Evolutionary conservation across 2,113 vertebrate species (phyloP).

Genomic region (Chelonoidis abingdonii): DNA sequence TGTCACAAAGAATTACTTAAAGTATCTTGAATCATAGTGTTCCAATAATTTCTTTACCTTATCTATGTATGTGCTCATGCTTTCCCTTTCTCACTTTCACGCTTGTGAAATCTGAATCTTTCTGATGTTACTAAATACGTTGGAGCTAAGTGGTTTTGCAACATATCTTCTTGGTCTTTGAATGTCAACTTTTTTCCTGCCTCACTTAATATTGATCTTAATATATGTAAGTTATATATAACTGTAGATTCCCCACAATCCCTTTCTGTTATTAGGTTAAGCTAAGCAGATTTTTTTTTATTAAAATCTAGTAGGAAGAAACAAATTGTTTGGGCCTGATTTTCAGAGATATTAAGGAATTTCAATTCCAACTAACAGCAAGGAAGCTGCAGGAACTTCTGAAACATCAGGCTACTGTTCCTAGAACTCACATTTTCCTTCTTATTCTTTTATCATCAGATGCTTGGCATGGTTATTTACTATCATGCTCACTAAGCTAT

Average conservation of each 20-base stretch:
- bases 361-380: neutral
- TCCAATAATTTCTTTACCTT: neutral
- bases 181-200: neutral
- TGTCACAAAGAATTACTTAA: neutral
- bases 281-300: neutral
- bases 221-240: neutral
- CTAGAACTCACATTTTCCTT: neutral
- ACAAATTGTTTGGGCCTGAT: neutral
- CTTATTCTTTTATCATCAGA: neutral
- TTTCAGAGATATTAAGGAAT: neutral
- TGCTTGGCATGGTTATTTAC: neutral
- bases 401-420: neutral
- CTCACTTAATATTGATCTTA: neutral
- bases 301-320: conserved; percentile 39
- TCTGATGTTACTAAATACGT: neutral
- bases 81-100: neutral
- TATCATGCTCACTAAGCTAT: neutral
- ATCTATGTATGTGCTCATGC: neutral
- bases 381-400: neutral
- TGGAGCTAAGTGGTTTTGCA: neutral
- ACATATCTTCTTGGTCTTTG: neutral
- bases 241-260: neutral
- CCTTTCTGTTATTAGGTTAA: conserved; percentile 8
- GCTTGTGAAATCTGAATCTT: neutral
- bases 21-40: neutral